Conservation (phyloP, 2,113 vertebrate species). For the Rana temporaria region DNA sequence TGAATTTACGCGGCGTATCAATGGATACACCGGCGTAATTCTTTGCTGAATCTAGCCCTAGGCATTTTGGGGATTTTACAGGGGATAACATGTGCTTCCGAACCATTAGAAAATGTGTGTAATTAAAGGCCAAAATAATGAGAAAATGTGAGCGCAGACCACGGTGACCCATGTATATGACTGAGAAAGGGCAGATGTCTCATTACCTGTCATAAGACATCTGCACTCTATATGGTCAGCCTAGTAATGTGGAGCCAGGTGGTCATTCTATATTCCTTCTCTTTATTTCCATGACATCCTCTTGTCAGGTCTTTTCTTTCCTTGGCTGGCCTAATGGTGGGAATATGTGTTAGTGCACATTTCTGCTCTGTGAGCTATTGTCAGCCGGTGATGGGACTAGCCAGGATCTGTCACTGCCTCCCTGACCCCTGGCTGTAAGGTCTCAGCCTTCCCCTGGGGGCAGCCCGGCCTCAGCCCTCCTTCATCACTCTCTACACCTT, state of each 20-base stretch:
- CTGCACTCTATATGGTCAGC: neutral
- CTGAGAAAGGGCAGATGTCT: neutral
- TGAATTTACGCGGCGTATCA: too few relatives aligned
- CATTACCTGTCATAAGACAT: neutral
- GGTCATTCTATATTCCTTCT: constrained; percentile 36
- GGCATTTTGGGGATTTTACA: too few relatives aligned
- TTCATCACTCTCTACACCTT: constrained; percentile 47
- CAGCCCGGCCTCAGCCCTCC: constrained; percentile 29
- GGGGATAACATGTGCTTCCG: too few relatives aligned
- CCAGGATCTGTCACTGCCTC: constrained; percentile 41
- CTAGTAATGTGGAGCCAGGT: constrained; percentile 28
- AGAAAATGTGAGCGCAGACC: neutral
- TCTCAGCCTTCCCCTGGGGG: constrained; percentile 45
- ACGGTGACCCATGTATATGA: neutral
- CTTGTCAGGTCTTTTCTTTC: constrained; percentile 27
- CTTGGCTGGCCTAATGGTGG: constrained; percentile 43
- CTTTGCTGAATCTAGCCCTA: too few relatives aligned
- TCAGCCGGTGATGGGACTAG: constrained; percentile 42
- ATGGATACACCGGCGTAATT: too few relatives aligned
- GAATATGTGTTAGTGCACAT: constrained; percentile 30
- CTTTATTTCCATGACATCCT: constrained; percentile 21
- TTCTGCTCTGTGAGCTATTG: constrained; percentile 38
- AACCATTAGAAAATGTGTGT: too few relatives aligned
- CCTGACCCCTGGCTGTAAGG: constrained; percentile 50
- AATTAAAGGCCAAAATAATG: too few relatives aligned